Conservation (phyloP, 2,797 vertebrate genomes). For the Eulemur mongoz region DNA sequence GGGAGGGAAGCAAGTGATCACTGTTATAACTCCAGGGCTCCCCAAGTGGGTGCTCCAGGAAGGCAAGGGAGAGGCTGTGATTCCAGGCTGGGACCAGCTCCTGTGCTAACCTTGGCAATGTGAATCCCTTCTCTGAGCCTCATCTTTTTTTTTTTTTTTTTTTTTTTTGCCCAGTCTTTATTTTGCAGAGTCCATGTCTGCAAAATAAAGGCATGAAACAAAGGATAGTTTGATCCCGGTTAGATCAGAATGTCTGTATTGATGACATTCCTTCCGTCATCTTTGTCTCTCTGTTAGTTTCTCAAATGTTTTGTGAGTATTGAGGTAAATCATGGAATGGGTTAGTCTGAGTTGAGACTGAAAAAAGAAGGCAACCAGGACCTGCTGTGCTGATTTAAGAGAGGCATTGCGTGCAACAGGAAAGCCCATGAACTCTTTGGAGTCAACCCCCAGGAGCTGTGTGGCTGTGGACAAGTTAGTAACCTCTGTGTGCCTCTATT, state of each 20-base stretch:
- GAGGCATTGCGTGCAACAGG: fast-evolving
- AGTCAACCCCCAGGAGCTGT: fast-evolving
- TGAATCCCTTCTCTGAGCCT: too few relatives aligned
- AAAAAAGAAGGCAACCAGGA: not conserved
- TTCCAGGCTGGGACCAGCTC: too few relatives aligned
- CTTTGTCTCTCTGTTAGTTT: not conserved
- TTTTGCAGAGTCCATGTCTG: fast-evolving
- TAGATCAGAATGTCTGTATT: fast-evolving
- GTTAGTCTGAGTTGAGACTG: not conserved
- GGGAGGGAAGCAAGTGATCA: too few relatives aligned
- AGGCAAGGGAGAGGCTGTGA: fast-evolving
- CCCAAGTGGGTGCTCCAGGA: fast-evolving
- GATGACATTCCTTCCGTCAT: not conserved
- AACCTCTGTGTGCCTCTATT: not conserved
- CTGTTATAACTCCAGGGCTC: fast-evolving
- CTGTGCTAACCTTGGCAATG: not conserved
- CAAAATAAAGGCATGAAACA: not conserved
- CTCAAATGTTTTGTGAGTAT: not conserved
- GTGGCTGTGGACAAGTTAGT: not conserved
- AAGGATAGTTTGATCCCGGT: fast-evolving
- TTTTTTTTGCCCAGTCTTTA: too few relatives aligned
- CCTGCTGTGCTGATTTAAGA: not conserved
- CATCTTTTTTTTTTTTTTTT: not conserved
- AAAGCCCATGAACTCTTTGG: fast-evolving
- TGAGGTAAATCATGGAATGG: fast-evolving